A percentile compares a stretch with the other conserved stretches of the same genome.
Evolutionary conservation across 2,888 invertebrate species (phyloP).

Genomic region (Galeopsomyia nigrocyanea): DNA sequence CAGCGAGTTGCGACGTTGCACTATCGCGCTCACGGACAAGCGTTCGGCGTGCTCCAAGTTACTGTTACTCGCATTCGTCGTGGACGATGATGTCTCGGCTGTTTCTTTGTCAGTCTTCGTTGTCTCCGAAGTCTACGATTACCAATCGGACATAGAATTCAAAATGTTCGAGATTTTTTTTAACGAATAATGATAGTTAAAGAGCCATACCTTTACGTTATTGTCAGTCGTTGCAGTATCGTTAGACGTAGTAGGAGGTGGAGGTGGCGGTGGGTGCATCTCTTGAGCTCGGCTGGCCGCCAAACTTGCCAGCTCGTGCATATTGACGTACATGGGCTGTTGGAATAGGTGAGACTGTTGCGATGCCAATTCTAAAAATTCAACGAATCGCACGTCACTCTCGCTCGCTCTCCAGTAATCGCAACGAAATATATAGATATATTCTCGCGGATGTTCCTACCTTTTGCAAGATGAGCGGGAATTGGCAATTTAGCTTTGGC

Average conservation of each 20-base stretch:
- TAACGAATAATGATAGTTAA: too few species aligned
- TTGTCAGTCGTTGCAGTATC: slow-evolving; percentile 41
- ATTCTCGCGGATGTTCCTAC: slow-evolving; percentile 47
- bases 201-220: neutral
- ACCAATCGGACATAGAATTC: neutral
- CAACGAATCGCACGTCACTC: neutral
- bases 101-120: slow-evolving; percentile 67
- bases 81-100: slow-evolving; percentile 70
- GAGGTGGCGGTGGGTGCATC: slow-evolving; percentile 73
- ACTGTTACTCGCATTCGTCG: slow-evolving; percentile 70
- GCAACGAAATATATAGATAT: too few species aligned
- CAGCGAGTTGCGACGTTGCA: slow-evolving; percentile 74
- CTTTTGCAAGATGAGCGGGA: slow-evolving; percentile 83
- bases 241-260: slow-evolving; percentile 52
- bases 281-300: slow-evolving; percentile 82
- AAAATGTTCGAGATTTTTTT: too few species aligned
- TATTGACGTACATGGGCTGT: slow-evolving; percentile 88
- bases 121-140: slow-evolving; percentile 60
- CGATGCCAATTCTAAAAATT: slow-evolving; percentile 53
- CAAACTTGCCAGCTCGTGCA: slow-evolving; percentile 89
- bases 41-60: slow-evolving; percentile 70
- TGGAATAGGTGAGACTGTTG: slow-evolving; percentile 59
- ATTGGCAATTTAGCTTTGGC: slow-evolving; percentile 69
- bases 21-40: slow-evolving; percentile 48
- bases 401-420: too few species aligned